Evolutionary conservation across 2,113 vertebrate genomes (phyloP), one percentile per base, ranked within the genome.

Genomic region (Zosterops pallidus): DNA sequence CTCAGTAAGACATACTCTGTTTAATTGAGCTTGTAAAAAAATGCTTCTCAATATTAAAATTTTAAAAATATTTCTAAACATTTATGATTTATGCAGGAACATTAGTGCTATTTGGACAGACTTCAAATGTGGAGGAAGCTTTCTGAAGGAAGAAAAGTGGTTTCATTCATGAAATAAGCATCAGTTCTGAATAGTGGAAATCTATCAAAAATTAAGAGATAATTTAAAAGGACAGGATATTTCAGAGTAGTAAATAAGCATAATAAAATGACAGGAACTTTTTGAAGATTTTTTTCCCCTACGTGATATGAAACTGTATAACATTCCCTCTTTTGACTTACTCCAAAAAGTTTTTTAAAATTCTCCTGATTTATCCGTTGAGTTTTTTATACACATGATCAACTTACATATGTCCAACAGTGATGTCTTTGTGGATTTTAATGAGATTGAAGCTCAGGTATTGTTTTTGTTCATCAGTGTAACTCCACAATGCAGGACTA

Each of bases 111-210:
- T 80, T 87, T 95, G 81, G 70, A 79, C 37, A 85, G 67, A 35
- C 39, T 92, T 94, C 79, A 92, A 87, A 72, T 62, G 82, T 90
- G 41, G 65, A 91, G 60, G 76, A 86, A 89, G 37, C 19, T 94
- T 89, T 95, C 69, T 89, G 80, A 86, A 91, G 74, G 18, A 85
- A 50, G 41, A 8, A 55, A 53, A 71, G 46, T 75, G 15, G 5
- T 89, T 90, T 94, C 64, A 86, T 93, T 90, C 33, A 78, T 84
- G 37, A 91, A 86, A 86, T 82, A 86, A 90, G 31, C 31, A 71
- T 74, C 7, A 71, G 9, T 59, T 86, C 21, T 83, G 68, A 63
- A 47, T n/a, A 67, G 60, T 2, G 0, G 24, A 74, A 23, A 33
- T 62, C 35, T 74, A 44, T 57, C 18, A 84, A 95, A 91, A 93